Evolutionary conservation across 2,113 vertebrate species (phyloP).

Genomic region (Podarcis muralis): DNA sequence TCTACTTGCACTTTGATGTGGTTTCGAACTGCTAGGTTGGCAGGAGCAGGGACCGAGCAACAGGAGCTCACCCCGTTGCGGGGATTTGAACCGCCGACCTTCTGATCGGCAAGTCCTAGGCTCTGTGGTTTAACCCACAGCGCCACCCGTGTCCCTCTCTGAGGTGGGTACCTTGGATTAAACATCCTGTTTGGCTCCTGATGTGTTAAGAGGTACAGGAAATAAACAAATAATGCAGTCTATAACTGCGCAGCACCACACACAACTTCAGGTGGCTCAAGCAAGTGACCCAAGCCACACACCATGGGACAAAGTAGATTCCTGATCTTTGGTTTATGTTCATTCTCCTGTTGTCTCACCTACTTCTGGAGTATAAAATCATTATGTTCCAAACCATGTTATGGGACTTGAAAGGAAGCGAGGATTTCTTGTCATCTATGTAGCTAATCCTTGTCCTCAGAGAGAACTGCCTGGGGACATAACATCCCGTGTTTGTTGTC

Average conservation of each 20-base stretch:
- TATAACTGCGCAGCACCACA: background rate
- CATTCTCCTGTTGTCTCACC: background rate
- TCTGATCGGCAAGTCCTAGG: too few species aligned
- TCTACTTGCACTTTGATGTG: too few species aligned
- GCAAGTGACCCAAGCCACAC: background rate
- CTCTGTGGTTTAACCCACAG: too few species aligned
- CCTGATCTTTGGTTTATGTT: background rate
- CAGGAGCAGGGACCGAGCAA: too few species aligned
- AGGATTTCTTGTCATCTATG: slow-evolving; percentile 3
- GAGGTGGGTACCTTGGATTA: too few species aligned
- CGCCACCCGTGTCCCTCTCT: background rate
- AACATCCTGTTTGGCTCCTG: background rate
- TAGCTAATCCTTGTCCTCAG: slow-evolving; percentile 21
- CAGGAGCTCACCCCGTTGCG: too few species aligned
- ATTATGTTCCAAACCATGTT: background rate
- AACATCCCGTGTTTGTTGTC: background rate
- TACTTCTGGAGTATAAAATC: background rate
- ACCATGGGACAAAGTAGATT: background rate
- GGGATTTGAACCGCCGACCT: too few species aligned
- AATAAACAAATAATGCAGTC: background rate
- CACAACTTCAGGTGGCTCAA: background rate
- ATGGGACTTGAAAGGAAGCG: background rate
- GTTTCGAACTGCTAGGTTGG: too few species aligned
- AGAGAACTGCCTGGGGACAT: background rate
- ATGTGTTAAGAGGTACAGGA: background rate